Percentiles rank a stretch among this genome's conserved stretches.
Conservation (phyloP, 2,797 vertebrate species). For the Pogoniulus pusillus region DNA sequence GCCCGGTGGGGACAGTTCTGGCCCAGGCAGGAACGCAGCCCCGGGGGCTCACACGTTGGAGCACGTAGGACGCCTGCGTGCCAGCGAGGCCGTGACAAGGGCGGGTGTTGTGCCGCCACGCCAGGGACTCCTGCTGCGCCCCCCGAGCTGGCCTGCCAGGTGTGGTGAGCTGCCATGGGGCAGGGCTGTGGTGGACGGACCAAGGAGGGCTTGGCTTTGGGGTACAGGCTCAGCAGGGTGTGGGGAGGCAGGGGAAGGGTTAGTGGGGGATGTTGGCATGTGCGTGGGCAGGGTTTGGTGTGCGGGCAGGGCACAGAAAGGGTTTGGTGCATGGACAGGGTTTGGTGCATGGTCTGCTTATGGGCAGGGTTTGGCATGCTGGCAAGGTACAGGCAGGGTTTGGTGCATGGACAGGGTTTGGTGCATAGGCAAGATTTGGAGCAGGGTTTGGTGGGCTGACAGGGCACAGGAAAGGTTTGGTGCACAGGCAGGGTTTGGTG, state of each 20-base stretch:
- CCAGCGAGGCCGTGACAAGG: conserved; percentile 31
- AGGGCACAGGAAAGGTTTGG: background rate
- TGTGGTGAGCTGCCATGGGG: background rate
- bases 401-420: background rate
- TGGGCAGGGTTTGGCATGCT: background rate
- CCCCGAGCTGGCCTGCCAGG: background rate
- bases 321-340: background rate
- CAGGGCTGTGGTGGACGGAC: accelerated
- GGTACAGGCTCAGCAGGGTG: background rate
- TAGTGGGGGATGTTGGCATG: background rate
- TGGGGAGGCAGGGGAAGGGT: background rate
- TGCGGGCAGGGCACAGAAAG: background rate
- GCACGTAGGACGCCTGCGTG: conserved; percentile 7
- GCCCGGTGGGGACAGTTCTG: conserved; percentile 61
- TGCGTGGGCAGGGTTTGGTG: background rate
- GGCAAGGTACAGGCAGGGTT: background rate
- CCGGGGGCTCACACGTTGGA: conserved; percentile 42
- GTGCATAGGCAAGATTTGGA: background rate
- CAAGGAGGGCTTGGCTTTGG: background rate
- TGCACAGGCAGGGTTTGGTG: background rate
- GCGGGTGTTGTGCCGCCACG: background rate
- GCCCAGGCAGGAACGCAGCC: conserved; percentile 56
- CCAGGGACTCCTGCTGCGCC: background rate
- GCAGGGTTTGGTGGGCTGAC: background rate
- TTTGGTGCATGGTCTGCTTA: background rate